phyloP scores from a whole-genome alignment of 2,797 vertebrate species.

The Sus cebifrons region DNA sequence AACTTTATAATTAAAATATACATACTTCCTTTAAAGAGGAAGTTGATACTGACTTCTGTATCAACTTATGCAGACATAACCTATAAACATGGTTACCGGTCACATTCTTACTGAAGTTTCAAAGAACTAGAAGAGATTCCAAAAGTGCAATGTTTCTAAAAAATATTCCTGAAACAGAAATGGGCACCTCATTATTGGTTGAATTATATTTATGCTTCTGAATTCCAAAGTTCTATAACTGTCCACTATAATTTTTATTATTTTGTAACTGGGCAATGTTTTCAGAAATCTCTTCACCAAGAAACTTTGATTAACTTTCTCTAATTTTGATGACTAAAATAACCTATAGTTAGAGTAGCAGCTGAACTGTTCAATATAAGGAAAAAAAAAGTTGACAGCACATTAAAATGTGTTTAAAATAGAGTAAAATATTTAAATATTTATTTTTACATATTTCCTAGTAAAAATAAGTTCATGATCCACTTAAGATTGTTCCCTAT shows the following conservation, averaged over 20 bases:
- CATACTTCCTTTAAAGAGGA: background rate
- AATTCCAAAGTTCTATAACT: background rate
- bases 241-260: background rate
- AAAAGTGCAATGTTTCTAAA: slow-evolving; percentile 35
- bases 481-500: background rate
- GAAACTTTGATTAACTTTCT: slow-evolving; percentile 37
- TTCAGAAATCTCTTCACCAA: background rate
- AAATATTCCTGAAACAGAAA: background rate
- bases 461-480: background rate
- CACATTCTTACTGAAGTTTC: background rate
- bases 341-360: background rate
- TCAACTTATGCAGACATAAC: background rate
- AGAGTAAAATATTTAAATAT: background rate
- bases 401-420: background rate
- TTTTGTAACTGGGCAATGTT: background rate
- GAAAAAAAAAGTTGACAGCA: background rate
- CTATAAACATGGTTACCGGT: background rate
- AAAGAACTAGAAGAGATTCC: background rate
- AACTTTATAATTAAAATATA: background rate
- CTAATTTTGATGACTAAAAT: slow-evolving; percentile 48
- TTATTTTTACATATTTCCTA: background rate
- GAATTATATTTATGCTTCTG: background rate
- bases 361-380: background rate
- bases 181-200: background rate
- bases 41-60: background rate